Base-by-base conservation (phyloP, 2,797 vertebrate species). In the Rhynchonycteris naso region DNA sequence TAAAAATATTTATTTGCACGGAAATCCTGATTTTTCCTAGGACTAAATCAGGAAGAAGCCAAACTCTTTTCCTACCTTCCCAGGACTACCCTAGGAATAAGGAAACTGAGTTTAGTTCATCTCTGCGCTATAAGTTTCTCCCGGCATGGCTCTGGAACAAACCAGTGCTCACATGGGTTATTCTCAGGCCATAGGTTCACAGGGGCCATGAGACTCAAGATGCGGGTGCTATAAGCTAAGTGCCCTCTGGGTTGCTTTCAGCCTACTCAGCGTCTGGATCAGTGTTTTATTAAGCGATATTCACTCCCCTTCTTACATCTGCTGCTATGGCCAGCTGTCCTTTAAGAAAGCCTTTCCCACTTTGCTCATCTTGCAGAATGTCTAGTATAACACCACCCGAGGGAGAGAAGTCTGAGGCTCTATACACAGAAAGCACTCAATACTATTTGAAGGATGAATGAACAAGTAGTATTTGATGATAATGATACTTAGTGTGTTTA, bases 1-100 rank as follows among this genome's bases (percentile, higher is more conserved):
- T 28, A 16, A 79, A 89, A 92, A 69, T 88, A 80, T 24, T 82
- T 12, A 88, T 79, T 92, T 95, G 54, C 47, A 80, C 4, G 6
- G 14, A 86, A 90, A 92, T 86, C 93, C 28, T 90, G 28, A 81
- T 86, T 90, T 63, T 76, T 69, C 50, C 47, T 76, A 76, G 59
- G 72, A 76, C 2, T 33, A 33, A 43, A 72, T 50, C 47, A 91
- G 61, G 21, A 93, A 89, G 52, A 86, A 82, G 33, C n/a, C 22
- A 86, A 84, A 85, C 26, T 79, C 13, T 87, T 84, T 81, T 30
- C 33, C 85, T 71, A 79, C 19, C 24, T 87, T 59, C 61, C n/a
- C 76, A 79, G 54, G 65, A 83, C 80, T 66, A 54, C 11, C 2
- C 1, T 14, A 88, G 76, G 38, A 33, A 83, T 33, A 54, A 54